These are phyloP conservation scores for Celastrina argiolus DNA, from an alignment of 2,888 invertebrate species.

Conservation along the genomic window DNA sequence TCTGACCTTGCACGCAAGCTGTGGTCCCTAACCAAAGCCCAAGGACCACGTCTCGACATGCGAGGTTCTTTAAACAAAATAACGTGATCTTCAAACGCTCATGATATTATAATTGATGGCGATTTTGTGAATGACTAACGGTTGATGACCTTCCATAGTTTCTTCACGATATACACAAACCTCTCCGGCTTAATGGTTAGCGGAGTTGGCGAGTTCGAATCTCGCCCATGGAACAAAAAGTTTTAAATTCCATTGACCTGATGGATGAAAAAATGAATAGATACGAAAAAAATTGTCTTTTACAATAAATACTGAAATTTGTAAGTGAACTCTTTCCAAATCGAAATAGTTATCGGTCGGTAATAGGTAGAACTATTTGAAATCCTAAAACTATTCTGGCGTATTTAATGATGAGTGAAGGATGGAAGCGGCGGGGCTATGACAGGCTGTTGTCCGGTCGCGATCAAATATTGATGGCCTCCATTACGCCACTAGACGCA, in stretches of 20 bases:
- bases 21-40: background rate
- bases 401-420: conserved; percentile 13
- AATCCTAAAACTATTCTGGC: conserved; percentile 5
- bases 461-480: conserved; percentile 71
- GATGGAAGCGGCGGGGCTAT: conserved; percentile 17
- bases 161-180: too few species aligned
- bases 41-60: conserved; percentile 1
- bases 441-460: conserved; percentile 49
- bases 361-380: background rate
- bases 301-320: background rate
- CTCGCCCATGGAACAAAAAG: too few species aligned
- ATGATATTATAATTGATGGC: background rate
- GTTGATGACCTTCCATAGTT: background rate
- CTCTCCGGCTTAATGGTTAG: too few species aligned
- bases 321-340: background rate
- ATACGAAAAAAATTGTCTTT: background rate
- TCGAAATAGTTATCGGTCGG: background rate
- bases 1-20: conserved; percentile 5
- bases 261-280: too few species aligned
- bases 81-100: background rate
- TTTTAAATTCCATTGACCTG: too few species aligned
- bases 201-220: too few species aligned
- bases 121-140: background rate
- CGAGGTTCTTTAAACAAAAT: background rate
- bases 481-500: conserved; percentile 48